Evolutionary conservation across 2,113 vertebrate genomes (phyloP), one percentile per base, ranked within the genome.

Genomic region (Syngnathus typhle): DNA sequence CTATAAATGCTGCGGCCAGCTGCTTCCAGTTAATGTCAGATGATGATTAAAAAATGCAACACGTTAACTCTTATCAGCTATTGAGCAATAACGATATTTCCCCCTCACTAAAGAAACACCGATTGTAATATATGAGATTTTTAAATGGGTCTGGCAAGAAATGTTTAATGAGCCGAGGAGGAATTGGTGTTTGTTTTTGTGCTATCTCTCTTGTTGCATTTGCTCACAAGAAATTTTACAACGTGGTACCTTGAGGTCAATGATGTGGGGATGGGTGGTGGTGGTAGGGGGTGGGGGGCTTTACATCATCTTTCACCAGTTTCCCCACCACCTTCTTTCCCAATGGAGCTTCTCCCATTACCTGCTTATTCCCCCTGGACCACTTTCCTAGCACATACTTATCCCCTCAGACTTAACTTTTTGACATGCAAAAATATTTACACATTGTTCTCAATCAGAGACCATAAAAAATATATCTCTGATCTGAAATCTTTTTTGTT

Each of bases 1-100:
- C 90, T 91, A 90, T 91, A 91, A 90, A 92, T 90, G 90, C 85
- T 82, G 18, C 64, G 1, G 41, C 68, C 89, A 90, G 82, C 88
- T 91, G 90, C 76, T 86, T 84, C 78, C 78, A 84, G 83, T 91
- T 87, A 87, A 85, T 84, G 81, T 83, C 72, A 81, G 74, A 83
- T 73, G 65, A 81, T 89, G 88, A 88, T 84, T 86, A 81, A 86
- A 80, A 82, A 76, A 71, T 47, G 12, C 59, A 41, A 60, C 71
- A 77, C 75, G 88, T 88, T 80, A 90, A 81, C 74, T 71, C 75
- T 83, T 86, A 85, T 82, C 80, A 78, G 64, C 56, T 55, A 58
- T 56, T 63, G 64, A 74, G 74, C 76, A 62, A 79, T 79, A 79
- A 84, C 76, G 67, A 77, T 74, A n/a, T 70, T 62, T 44, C 41